phyloP scores from a whole-genome alignment of 2,888 invertebrate genomes.

The Salpingus planirostris region DNA sequence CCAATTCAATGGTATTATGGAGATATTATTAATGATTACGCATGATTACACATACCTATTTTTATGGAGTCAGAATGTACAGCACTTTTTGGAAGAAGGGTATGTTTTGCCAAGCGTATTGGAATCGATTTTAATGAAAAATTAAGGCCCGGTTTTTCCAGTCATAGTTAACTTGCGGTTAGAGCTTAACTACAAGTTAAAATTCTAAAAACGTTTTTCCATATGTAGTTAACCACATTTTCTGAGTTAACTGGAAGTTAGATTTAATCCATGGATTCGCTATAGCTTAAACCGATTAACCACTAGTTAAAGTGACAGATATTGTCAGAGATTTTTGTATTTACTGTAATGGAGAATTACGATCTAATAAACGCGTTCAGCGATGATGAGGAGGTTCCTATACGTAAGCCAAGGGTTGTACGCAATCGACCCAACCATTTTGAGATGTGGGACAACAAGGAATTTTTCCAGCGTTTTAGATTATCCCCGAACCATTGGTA shows the following conservation, averaged over 20 bases:
- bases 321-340: not conserved
- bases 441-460: conserved; percentile 3
- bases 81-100: too few species aligned
- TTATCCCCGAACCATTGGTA: not conserved
- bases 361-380: conserved; percentile 4
- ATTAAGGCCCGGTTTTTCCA: not conserved
- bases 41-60: too few species aligned
- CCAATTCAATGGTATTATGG: too few species aligned
- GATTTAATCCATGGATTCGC: not conserved
- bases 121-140: too few species aligned
- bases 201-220: not conserved
- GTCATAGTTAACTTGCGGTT: not conserved
- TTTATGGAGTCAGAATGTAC: too few species aligned
- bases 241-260: not conserved
- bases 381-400: conserved; percentile 3
- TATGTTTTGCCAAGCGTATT: too few species aligned
- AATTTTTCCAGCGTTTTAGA: conserved; percentile 1
- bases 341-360: conserved; percentile 1
- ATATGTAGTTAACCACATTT: not conserved
- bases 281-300: not conserved
- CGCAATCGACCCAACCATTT: conserved; percentile 1
- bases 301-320: not conserved
- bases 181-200: not conserved
- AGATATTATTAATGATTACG: too few species aligned
- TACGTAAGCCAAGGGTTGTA: conserved; percentile 1